phyloP scores from a whole-genome alignment of 1,140 invertebrate genomes.

The Diuraphis noxia region DNA sequence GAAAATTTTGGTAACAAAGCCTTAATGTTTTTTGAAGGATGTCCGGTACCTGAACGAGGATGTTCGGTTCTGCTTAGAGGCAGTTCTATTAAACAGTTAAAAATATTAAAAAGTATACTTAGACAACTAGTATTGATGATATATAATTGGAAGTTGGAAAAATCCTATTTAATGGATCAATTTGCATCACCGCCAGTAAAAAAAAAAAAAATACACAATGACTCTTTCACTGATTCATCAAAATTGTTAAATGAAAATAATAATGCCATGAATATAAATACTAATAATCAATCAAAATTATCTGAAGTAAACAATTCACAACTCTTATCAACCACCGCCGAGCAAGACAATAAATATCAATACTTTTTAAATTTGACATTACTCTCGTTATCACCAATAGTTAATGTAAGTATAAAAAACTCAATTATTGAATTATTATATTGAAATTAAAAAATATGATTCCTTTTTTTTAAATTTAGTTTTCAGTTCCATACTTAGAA shows the following conservation, averaged over 20 bases:
- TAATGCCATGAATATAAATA: background rate
- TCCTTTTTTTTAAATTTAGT: constrained; percentile 61
- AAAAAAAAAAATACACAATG: background rate
- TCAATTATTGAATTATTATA: background rate
- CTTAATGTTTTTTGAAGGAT: constrained; percentile 92
- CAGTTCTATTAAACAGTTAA: constrained; percentile 73
- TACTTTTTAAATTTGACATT: constrained; percentile 74
- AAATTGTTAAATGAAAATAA: background rate
- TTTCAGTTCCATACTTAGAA: constrained; percentile 85
- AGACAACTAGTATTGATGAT: constrained; percentile 80
- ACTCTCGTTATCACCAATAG: constrained; percentile 82
- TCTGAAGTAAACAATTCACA: constrained; percentile 37
- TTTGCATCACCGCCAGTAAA: constrained; percentile 62
- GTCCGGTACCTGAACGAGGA: constrained; percentile 78
- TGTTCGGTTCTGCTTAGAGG: constrained; percentile 89
- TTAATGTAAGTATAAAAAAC: constrained; percentile 24
- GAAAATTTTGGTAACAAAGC: constrained; percentile 77
- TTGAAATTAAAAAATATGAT: background rate
- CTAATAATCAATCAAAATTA: background rate
- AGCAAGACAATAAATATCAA: constrained; percentile 69
- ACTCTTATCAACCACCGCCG: constrained; percentile 64
- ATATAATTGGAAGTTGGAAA: constrained; percentile 92
- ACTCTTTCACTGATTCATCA: background rate
- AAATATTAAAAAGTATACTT: constrained; percentile 79
- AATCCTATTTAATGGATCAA: constrained; percentile 85